Percentiles rank a stretch among this genome's conserved stretches.
Evolutionary conservation across 2,797 vertebrate genomes (phyloP).

Genomic region (Xyrichtys novacula): DNA sequence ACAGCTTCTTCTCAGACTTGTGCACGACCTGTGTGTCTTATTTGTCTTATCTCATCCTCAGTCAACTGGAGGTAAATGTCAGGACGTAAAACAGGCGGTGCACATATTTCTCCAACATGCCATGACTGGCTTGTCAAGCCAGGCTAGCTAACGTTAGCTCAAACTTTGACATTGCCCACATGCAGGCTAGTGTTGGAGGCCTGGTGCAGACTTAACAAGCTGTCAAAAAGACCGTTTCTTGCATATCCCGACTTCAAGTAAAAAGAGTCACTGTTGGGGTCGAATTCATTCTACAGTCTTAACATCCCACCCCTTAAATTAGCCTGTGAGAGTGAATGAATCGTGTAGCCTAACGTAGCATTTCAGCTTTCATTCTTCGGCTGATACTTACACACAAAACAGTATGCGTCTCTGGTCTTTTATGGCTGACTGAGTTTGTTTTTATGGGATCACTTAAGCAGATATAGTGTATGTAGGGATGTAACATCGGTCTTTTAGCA

Average conservation of each 20-base stretch:
- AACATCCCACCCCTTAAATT: not conserved
- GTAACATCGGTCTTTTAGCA: not conserved
- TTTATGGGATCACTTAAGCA: not conserved
- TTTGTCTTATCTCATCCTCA: fast-evolving
- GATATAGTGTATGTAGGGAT: slow-evolving; percentile 36
- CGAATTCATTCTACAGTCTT: not conserved
- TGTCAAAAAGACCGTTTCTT: not conserved
- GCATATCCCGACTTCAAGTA: not conserved
- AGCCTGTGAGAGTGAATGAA: not conserved
- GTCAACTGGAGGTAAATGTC: no score
- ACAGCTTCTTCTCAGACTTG: not conserved
- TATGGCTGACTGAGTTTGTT: not conserved
- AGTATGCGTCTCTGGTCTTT: not conserved
- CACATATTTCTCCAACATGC: slow-evolving; percentile 46
- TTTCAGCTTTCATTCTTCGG: slow-evolving; percentile 48
- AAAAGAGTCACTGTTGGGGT: not conserved
- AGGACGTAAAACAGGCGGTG: not conserved
- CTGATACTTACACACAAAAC: not conserved
- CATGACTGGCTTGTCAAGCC: slow-evolving; percentile 38
- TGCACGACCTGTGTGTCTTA: not conserved
- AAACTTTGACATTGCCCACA: slow-evolving; percentile 80
- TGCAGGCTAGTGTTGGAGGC: slow-evolving; percentile 56
- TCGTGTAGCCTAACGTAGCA: slow-evolving; percentile 1
- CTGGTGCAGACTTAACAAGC: slow-evolving; percentile 33
- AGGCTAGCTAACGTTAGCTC: slow-evolving; percentile 64